phyloP scores from a whole-genome alignment of 2,797 vertebrate species.

The Vespertilio murinus region DNA sequence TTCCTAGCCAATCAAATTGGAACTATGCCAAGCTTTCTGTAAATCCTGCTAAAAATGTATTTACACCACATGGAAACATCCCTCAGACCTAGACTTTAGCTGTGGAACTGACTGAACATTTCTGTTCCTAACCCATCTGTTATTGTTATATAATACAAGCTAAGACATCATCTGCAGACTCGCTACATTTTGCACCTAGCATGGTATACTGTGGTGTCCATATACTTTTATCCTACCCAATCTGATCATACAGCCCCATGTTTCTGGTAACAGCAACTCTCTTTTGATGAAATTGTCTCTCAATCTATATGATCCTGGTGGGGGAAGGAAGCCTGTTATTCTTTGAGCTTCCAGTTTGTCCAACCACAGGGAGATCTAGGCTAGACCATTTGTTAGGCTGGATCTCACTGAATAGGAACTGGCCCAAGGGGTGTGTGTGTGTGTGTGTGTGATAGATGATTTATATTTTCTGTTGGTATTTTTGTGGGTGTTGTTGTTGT shows the following conservation, averaged over 20 bases:
- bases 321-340: not conserved
- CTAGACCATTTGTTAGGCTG: not conserved
- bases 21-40: not conserved
- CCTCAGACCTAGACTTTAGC: not conserved
- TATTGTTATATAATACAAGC: not conserved
- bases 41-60: not conserved
- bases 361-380: not conserved
- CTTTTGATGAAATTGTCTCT: not conserved
- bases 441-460: not conserved
- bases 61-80: not conserved
- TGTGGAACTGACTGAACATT: not conserved
- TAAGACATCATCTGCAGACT: not conserved
- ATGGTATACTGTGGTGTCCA: accelerated
- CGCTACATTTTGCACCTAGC: not conserved
- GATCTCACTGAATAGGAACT: not conserved
- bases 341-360: not conserved
- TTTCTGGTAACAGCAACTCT: not conserved
- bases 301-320: not conserved
- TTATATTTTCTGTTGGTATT: not conserved
- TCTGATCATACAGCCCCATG: not conserved
- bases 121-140: not conserved
- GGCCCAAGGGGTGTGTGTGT: not conserved
- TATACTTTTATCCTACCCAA: not conserved
- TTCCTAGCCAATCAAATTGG: not conserved
- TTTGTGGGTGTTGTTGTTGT: no score